A percentile compares a stretch with the other conserved stretches of the same genome.
Conservation (phyloP, 2,888 invertebrate genomes). For the Tetheella fluctuosa region DNA sequence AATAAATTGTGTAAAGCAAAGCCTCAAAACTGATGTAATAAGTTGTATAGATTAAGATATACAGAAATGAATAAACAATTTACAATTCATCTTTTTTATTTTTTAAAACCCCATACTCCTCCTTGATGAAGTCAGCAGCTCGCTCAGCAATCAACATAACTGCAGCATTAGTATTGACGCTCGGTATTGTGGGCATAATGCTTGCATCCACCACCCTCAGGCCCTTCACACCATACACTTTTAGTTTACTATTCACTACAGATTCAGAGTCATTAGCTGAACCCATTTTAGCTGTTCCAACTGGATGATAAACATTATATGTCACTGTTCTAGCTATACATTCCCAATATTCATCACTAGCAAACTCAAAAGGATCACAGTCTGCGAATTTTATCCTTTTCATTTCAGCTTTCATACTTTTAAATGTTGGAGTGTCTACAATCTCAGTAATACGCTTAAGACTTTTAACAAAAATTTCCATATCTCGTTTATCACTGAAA, state of each 20-base stretch:
- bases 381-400: conserved; percentile 60
- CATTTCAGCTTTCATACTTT: conserved; percentile 57
- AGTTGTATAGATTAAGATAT: background rate
- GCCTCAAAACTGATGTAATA: too few relatives aligned
- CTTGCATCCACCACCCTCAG: conserved; percentile 74
- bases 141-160: conserved; percentile 77
- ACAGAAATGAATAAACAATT: conserved; percentile 17
- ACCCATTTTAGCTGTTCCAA: conserved; percentile 77
- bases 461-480: conserved; percentile 60
- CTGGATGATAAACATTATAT: conserved; percentile 74
- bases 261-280: conserved; percentile 49
- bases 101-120: conserved; percentile 42
- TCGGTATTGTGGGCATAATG: conserved; percentile 74
- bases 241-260: conserved; percentile 64
- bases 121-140: conserved; percentile 73
- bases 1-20: too few relatives aligned
- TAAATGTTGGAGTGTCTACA: conserved; percentile 62
- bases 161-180: conserved; percentile 73
- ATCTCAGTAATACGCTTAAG: conserved; percentile 65
- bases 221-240: conserved; percentile 57
- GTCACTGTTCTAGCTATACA: conserved; percentile 74
- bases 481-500: conserved; percentile 66
- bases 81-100: conserved; percentile 59
- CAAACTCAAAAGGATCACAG: conserved; percentile 62
- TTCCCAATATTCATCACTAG: conserved; percentile 69